Evolutionary conservation across 2,797 vertebrate genomes (phyloP).

Genomic region (Atherinosoma microstoma): DNA sequence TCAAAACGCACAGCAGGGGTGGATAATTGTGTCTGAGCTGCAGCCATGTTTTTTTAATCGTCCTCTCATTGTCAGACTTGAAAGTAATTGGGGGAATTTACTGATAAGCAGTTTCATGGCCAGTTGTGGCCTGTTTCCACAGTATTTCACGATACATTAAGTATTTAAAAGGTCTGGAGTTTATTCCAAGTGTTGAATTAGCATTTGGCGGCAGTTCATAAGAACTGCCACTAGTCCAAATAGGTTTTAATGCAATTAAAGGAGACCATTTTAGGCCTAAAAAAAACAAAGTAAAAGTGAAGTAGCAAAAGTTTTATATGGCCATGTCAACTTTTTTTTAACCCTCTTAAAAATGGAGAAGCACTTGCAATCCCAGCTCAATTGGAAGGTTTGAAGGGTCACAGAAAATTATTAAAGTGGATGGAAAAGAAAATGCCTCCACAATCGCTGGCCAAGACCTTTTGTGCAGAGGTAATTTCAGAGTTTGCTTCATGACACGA

Average conservation of each 20-base stretch:
- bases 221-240: not conserved
- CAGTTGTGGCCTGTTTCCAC: not conserved
- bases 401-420: not conserved
- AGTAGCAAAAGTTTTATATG: not conserved
- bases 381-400: not conserved
- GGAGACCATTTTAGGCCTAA: not conserved
- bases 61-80: not conserved
- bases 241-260: not conserved
- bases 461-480: not conserved
- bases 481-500: not conserved
- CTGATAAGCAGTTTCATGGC: not conserved
- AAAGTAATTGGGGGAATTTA: not conserved
- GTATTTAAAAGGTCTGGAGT: not conserved
- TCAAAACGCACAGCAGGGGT: not conserved
- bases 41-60: not conserved
- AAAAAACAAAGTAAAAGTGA: not conserved
- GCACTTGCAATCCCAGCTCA: not conserved
- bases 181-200: constrained; percentile 14
- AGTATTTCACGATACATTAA: not conserved
- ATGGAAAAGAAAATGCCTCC: not conserved
- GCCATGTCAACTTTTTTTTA: not conserved
- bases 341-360: not conserved
- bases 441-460: not conserved
- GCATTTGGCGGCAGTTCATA: constrained; percentile 5
- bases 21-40: not conserved